Evolutionary conservation across 2,888 invertebrate genomes (phyloP).

Genomic region (Drosophila cracens): DNA sequence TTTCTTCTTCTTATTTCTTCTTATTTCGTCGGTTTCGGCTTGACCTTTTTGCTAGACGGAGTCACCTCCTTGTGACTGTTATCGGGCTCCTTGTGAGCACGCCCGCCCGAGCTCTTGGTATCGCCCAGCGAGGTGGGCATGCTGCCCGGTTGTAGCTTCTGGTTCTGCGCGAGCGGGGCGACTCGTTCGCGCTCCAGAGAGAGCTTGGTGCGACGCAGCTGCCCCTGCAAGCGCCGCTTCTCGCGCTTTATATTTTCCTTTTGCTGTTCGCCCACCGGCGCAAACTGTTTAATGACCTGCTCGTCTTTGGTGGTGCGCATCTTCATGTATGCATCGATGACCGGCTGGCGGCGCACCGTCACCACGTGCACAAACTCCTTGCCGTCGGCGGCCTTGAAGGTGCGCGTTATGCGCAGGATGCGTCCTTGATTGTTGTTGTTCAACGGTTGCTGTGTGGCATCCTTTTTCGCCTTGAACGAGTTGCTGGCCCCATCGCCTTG

Average conservation of each 20-base stretch:
- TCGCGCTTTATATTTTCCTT: constrained; percentile 99
- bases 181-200: constrained; percentile 94
- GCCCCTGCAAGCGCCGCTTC: constrained; percentile 97
- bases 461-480: constrained; percentile 86
- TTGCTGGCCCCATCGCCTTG: constrained; percentile 89
- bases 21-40: constrained; percentile 94
- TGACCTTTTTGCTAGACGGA: constrained; percentile 91
- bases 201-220: constrained; percentile 95
- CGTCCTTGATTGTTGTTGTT: constrained; percentile 86
- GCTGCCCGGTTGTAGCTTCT: constrained; percentile 84
- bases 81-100: constrained; percentile 81
- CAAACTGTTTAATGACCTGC: constrained; percentile 95
- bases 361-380: constrained; percentile 96
- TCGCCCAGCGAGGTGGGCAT: too few species aligned
- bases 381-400: constrained; percentile 94
- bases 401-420: constrained; percentile 95
- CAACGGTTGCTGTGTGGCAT: constrained; percentile 75
- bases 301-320: constrained; percentile 99
- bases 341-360: constrained; percentile 94
- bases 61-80: constrained; percentile 86
- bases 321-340: constrained; percentile 98
- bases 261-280: constrained; percentile 97
- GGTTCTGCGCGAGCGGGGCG: constrained; percentile 85
- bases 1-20: too few species aligned
- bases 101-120: constrained; percentile 83